Evolutionary conservation across 2,113 vertebrate species (phyloP).

Genomic region (Neogale vison): DNA sequence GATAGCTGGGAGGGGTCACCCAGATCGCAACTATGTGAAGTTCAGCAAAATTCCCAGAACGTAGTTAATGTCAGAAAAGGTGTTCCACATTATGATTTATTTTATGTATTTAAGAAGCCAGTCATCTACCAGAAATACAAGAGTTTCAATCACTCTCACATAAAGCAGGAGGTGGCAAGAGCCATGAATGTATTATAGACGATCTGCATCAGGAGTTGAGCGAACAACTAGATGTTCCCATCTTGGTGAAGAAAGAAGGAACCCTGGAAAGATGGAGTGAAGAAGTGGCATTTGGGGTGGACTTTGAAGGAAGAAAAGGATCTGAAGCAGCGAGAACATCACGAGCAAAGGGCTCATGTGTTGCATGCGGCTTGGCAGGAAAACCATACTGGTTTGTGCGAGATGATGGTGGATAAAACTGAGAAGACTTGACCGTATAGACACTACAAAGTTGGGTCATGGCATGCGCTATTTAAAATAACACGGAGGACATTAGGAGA

Average conservation of each 20-base stretch:
- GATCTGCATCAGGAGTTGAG: not conserved
- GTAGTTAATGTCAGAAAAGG: not conserved
- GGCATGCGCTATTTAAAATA: not conserved
- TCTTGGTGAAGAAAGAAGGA: not conserved
- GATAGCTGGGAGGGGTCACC: not conserved
- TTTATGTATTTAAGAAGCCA: not conserved
- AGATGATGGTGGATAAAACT: not conserved
- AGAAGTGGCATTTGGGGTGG: no score
- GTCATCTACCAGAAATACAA: not conserved
- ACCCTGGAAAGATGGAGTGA: no score
- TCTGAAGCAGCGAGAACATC: not conserved
- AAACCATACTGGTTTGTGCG: accelerated
- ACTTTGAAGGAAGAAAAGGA: not conserved
- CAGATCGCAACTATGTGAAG: not conserved
- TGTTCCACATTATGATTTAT: not conserved
- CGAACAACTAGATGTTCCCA: accelerated
- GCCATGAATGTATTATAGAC: no score
- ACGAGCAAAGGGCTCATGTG: accelerated
- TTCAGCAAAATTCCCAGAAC: not conserved
- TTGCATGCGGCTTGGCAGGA: accelerated
- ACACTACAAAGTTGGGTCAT: accelerated
- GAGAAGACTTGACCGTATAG: not conserved
- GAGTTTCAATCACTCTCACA: not conserved
- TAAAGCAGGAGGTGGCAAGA: not conserved
- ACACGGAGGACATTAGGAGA: no score